Conservation (phyloP, 1,140 invertebrate genomes). For the Centruroides sculpturatus region DNA sequence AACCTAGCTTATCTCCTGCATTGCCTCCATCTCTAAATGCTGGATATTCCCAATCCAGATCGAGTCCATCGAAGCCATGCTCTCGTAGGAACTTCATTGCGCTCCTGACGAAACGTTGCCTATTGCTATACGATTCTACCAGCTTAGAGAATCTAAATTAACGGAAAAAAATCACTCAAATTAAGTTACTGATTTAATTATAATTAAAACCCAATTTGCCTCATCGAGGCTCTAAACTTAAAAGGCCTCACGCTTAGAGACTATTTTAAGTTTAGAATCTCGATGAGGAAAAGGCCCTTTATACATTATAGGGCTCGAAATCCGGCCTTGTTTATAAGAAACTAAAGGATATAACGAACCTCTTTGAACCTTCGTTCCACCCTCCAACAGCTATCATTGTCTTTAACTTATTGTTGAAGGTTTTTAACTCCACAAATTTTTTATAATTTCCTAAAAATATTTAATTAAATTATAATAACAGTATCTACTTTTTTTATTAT, state of each 20-base stretch:
- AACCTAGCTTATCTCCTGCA: conserved; percentile 74
- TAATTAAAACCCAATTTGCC: background rate
- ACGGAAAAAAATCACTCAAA: background rate
- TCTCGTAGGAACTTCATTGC: conserved; percentile 73
- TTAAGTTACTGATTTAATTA: background rate
- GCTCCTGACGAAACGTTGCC: conserved; percentile 63
- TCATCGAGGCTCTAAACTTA: too few relatives aligned
- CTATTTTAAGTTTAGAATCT: too few relatives aligned
- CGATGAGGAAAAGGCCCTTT: too few relatives aligned
- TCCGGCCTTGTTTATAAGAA: background rate
- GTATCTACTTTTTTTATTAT: background rate
- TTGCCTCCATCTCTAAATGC: conserved; percentile 79
- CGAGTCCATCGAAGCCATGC: conserved; percentile 88
- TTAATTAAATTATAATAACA: background rate
- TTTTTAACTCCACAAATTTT: conserved; percentile 85
- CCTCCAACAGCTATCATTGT: conserved; percentile 86
- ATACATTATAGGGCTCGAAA: too few relatives aligned
- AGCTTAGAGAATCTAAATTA: conserved; percentile 54
- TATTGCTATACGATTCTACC: conserved; percentile 55
- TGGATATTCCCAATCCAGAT: conserved; percentile 95
- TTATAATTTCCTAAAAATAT: conserved; percentile 63
- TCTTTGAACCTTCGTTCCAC: conserved; percentile 85
- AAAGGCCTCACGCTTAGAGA: too few relatives aligned
- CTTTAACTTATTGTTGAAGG: conserved; percentile 83
- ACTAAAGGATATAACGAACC: conserved; percentile 24